phyloP scores from a whole-genome alignment of 1,140 invertebrate species.

The Brevipalpus yothersi region DNA sequence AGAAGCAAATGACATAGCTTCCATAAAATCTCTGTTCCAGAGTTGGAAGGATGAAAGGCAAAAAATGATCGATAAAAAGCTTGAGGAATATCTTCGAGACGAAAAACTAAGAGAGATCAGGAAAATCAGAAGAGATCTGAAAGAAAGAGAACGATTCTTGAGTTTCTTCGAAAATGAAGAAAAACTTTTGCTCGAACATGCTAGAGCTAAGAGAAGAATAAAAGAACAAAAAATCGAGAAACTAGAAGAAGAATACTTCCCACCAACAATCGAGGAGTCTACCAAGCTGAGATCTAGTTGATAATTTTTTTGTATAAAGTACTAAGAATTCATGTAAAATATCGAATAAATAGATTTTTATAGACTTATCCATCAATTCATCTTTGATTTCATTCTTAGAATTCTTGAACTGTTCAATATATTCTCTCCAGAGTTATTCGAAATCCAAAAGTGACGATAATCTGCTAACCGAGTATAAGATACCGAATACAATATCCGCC shows the following conservation, averaged over 20 bases:
- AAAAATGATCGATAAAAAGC: constrained; percentile 14
- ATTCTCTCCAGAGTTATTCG: no score
- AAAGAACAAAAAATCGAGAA: constrained; percentile 1
- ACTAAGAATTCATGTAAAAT: no score
- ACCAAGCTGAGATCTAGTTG: not conserved
- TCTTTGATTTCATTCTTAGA: no score
- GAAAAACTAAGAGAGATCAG: constrained; percentile 15
- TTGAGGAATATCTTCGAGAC: constrained; percentile 12
- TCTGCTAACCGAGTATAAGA: no score
- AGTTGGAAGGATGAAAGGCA: constrained; percentile 15
- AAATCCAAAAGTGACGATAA: no score
- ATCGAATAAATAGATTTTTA: no score
- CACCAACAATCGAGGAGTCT: constrained; percentile 2
- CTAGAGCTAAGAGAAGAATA: constrained; percentile 4
- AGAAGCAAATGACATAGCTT: constrained; percentile 12
- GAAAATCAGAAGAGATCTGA: constrained; percentile 16
- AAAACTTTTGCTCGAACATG: constrained; percentile 12
- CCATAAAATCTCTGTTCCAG: constrained; percentile 11
- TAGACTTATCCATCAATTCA: no score
- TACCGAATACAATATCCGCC: no score
- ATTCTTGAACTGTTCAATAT: no score
- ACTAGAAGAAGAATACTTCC: constrained; percentile 9
- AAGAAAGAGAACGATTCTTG: constrained; percentile 17
- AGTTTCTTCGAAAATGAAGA: constrained; percentile 23
- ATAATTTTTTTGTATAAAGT: no score